A percentile compares a stretch with the other conserved stretches of the same genome.
Conservation (phyloP, 2,113 vertebrate genomes). For the Corydoras maculifer region DNA sequence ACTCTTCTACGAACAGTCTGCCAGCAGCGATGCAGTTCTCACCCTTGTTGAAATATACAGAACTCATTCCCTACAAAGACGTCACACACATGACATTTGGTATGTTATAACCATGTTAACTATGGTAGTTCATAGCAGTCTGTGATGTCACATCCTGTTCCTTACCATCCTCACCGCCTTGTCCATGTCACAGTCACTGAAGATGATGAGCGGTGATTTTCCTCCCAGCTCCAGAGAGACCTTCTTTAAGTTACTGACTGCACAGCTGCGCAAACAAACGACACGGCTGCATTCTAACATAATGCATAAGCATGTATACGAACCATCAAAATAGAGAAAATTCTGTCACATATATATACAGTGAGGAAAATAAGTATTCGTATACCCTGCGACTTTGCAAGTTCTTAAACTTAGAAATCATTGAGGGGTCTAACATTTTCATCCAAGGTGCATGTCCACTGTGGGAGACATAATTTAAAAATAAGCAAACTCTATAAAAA, state of each 20-base stretch:
- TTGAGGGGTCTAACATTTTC: no score
- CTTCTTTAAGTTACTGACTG: constrained; percentile 81
- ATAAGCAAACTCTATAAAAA: no score
- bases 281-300: not conserved
- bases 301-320: no score
- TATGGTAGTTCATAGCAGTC: no score
- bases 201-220: constrained; percentile 85
- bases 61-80: constrained; percentile 73
- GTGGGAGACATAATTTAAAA: no score
- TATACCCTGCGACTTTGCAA: no score
- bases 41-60: constrained; percentile 85
- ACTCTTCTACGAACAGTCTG: constrained; percentile 76
- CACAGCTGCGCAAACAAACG: constrained; percentile 68
- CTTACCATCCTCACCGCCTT: constrained; percentile 81
- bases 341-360: no score
- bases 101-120: constrained; percentile 46
- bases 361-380: no score
- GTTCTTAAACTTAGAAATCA: no score
- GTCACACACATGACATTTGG: not conserved
- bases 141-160: not conserved
- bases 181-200: constrained; percentile 80
- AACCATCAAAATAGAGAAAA: no score
- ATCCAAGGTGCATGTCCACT: no score
- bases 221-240: constrained; percentile 85
- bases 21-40: constrained; percentile 87